These are phyloP conservation scores for Malthinus flaveolus DNA, from an alignment of 2,888 invertebrate species.

Conservation along the genomic window DNA sequence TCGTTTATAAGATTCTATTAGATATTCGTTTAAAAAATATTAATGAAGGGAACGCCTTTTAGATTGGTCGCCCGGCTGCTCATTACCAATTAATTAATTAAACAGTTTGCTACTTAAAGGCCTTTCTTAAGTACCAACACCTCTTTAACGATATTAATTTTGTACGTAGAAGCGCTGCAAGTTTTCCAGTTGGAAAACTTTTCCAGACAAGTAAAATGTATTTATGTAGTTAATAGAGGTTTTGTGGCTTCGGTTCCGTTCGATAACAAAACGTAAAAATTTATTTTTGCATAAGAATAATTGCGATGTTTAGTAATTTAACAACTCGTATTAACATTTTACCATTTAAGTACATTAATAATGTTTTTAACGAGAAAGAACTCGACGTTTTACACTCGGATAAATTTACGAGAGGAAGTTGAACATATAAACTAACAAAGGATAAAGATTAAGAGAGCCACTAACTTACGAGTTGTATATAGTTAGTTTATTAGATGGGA, in stretches of 20 bases:
- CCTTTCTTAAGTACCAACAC: too few relatives aligned
- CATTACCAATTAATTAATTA: too few relatives aligned
- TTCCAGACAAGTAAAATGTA: background rate
- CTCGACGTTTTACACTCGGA: conserved; percentile 23
- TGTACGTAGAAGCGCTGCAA: background rate
- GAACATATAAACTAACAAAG: conserved; percentile 24
- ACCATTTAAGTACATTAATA: conserved; percentile 20
- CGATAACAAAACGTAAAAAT: background rate
- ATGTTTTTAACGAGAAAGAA: conserved; percentile 18
- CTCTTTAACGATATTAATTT: too few relatives aligned
- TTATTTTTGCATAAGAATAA: background rate
- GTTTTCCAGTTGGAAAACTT: background rate
- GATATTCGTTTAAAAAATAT: too few relatives aligned
- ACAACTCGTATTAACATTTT: conserved; percentile 2
- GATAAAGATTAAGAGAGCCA: conserved; percentile 18
- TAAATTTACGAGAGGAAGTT: conserved; percentile 24
- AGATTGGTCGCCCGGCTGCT: too few relatives aligned
- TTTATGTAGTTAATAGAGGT: too few relatives aligned
- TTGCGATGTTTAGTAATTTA: conserved; percentile 2
- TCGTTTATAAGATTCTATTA: too few relatives aligned
- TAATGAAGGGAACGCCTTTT: too few relatives aligned
- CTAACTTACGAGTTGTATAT: conserved; percentile 19
- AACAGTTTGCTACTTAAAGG: too few relatives aligned
- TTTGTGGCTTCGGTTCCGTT: too few relatives aligned
- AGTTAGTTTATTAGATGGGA: conserved; percentile 18